These are phyloP conservation scores for Bergia puertoricense DNA, from an alignment of 92 coral and sea anemone genomes.

Conservation along the genomic window DNA sequence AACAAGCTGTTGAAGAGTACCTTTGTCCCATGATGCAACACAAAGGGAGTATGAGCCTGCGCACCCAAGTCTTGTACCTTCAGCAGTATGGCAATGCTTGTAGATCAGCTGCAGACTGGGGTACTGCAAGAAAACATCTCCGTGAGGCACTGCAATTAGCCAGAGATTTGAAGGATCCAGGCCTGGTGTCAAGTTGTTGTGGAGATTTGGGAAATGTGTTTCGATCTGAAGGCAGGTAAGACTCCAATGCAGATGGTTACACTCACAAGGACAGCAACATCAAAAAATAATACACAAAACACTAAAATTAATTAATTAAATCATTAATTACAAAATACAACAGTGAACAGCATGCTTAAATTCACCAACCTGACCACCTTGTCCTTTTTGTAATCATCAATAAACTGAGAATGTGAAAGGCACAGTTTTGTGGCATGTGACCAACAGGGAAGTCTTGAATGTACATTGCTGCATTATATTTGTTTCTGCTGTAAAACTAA, in stretches of 20 bases:
- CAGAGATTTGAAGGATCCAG: slow-evolving; percentile 39
- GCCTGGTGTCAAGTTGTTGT: slow-evolving; percentile 62
- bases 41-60: slow-evolving; percentile 38
- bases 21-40: slow-evolving; percentile 48
- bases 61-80: slow-evolving; percentile 53
- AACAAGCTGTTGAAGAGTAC: slow-evolving; percentile 51
- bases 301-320: too few relatives aligned
- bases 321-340: too few relatives aligned
- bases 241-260: background rate
- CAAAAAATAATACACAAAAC: too few relatives aligned
- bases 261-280: too few relatives aligned
- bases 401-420: too few relatives aligned
- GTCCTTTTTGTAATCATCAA: too few relatives aligned
- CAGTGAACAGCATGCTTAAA: too few relatives aligned
- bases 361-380: too few relatives aligned
- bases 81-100: slow-evolving; percentile 65
- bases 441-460: too few relatives aligned
- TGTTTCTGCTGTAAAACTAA: too few relatives aligned
- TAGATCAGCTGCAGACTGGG: slow-evolving; percentile 76
- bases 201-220: slow-evolving; percentile 75
- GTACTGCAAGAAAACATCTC: slow-evolving; percentile 59
- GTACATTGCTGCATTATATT: too few relatives aligned
- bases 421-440: too few relatives aligned
- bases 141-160: slow-evolving; percentile 60
- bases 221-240: slow-evolving; percentile 73